Percentiles rank a stretch among this genome's conserved stretches.
Conservation (phyloP, 92 coral and sea anemone genomes). For the Umimayanthus chanpuru region DNA sequence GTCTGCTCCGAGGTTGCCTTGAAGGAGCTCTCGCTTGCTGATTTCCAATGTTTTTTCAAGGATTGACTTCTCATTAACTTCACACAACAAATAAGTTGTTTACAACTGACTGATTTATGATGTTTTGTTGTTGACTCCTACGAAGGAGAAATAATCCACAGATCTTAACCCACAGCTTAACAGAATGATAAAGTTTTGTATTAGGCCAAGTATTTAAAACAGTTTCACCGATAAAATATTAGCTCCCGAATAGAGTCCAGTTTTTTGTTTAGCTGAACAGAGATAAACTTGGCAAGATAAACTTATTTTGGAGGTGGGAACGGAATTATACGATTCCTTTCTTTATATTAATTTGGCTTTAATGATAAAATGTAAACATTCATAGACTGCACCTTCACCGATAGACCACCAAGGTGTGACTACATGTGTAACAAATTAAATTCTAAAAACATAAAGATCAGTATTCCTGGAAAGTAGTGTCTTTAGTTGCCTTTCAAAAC, state of each 20-base stretch:
- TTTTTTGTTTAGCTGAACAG: background rate
- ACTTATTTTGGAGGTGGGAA: background rate
- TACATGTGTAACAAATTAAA: background rate
- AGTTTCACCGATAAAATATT: background rate
- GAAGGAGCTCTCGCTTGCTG: background rate
- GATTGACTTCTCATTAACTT: no score
- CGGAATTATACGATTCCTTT: background rate
- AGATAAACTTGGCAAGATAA: background rate
- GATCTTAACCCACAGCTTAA: constrained; percentile 1
- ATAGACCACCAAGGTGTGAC: background rate
- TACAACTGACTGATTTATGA: background rate
- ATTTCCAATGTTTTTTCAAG: background rate
- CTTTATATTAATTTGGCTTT: no score
- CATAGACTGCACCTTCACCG: no score
- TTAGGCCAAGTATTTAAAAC: background rate
- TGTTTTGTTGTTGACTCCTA: constrained; percentile 16
- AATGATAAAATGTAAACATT: no score
- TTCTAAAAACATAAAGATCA: no score
- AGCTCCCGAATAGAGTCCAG: background rate
- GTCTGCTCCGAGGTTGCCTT: background rate
- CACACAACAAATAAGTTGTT: background rate
- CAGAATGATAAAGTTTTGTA: no score
- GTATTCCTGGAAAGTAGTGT: no score
- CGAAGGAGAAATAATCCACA: background rate
- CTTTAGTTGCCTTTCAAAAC: no score